Base-by-base conservation (phyloP, 2,888 invertebrate species). In the Cabera pusaria region DNA sequence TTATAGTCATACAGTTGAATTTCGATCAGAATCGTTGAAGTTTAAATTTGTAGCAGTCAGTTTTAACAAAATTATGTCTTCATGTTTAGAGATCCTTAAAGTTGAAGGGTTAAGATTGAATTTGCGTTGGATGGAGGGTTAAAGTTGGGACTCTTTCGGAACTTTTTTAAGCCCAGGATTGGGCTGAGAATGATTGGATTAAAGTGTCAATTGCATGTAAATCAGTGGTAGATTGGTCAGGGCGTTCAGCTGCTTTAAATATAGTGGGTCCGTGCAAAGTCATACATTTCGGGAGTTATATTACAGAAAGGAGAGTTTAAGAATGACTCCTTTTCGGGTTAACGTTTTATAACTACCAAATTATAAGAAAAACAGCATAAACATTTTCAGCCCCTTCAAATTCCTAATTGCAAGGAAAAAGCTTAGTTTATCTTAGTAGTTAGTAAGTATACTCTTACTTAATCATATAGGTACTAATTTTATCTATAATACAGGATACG, bases 101-200 rank as follows among this genome's bases (percentile, higher is more conserved):
- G 6, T 11, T 29, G 3, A 14, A 10, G 1, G 1, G 8, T 1
- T 40, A 36, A 33, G 28, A 25, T 41, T 14, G 7, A 28, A 28
- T 24, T 12, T 37, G 6, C 27, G 10, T 11, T 16, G 7, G 7
- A 3, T 5, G 18, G 5, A 6, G 0, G 4, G 6, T n/a, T 38
- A 16, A 18, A 2, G n/a, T 51, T 35, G 51, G 16, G 6, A 2
- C 59, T 64, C 71, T 68, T 69, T 72, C 72, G 78, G 71, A 57
- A 52, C 72, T 67, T 78, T 76, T 75, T 76, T 75, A 56, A 54
- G 51, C 49, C 43, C 43, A 41, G 47, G 63, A 52, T 62, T 53
- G 48, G 59, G 51, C 56, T 59, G 55, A 56, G 68, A 62, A 62
- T 59, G 65, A 55, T 55, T 53, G 57, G 57, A 55, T 57, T 57